Conservation (phyloP, 2,113 vertebrate genomes). For the Lycaon pictus region DNA sequence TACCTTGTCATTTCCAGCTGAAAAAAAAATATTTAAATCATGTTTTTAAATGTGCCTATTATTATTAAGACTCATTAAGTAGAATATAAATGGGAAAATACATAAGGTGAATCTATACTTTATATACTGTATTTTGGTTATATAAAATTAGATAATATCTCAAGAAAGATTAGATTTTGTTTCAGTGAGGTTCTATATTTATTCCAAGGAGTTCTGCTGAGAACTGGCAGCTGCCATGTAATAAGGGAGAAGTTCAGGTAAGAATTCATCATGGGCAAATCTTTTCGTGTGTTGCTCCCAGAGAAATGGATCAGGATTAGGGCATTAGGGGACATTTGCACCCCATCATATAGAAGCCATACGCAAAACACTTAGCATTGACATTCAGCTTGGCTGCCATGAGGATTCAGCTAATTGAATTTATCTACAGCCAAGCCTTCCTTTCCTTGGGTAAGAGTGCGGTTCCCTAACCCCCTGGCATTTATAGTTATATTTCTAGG, state of each 20-base stretch:
- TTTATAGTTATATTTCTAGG: neutral
- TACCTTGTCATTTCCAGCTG: neutral
- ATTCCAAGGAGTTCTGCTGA: neutral
- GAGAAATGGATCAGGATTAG: neutral
- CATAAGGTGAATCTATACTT: neutral
- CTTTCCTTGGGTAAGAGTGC: accelerated
- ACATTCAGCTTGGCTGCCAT: neutral
- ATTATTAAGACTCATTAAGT: neutral
- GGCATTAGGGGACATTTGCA: neutral
- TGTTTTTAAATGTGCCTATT: neutral
- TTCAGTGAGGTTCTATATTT: neutral
- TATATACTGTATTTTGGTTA: neutral
- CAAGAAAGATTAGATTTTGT: neutral
- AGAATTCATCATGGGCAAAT: neutral
- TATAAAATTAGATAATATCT: neutral
- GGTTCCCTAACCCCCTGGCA: accelerated
- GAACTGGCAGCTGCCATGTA: neutral
- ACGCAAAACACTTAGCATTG: neutral
- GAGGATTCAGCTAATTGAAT: neutral
- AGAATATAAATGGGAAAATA: neutral
- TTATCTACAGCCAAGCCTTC: neutral
- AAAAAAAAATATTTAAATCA: neutral
- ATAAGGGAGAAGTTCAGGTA: neutral
- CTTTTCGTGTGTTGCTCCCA: neutral
- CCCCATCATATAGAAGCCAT: neutral